Conservation (phyloP, 2,797 vertebrate genomes). For the Staurois parvus region DNA sequence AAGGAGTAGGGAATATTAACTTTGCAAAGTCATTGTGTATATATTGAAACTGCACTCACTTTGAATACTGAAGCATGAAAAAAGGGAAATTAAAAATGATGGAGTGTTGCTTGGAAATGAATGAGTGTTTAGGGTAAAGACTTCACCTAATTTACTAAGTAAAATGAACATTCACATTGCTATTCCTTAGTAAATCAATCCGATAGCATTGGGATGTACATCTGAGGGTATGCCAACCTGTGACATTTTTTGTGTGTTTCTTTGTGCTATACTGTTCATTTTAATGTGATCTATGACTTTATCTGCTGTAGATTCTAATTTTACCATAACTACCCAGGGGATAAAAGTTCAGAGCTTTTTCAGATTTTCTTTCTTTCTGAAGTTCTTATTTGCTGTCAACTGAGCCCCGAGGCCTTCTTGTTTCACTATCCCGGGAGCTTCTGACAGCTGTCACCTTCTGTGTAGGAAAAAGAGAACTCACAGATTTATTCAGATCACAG, state of each 20-base stretch:
- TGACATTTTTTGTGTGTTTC: not conserved
- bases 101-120: too few species aligned
- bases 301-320: conserved; percentile 42
- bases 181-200: too few species aligned
- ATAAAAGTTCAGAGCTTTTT: conserved; percentile 52
- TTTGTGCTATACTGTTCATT: conserved; percentile 4
- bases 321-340: conserved; percentile 31
- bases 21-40: too few species aligned
- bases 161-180: too few species aligned
- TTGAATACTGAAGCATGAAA: too few species aligned
- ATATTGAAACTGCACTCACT: too few species aligned
- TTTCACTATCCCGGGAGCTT: conserved; percentile 56
- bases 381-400: conserved; percentile 55
- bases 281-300: conserved; percentile 54
- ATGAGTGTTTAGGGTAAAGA: too few species aligned
- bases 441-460: conserved; percentile 61
- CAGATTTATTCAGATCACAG: conserved; percentile 61
- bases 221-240: not conserved
- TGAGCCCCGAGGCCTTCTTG: conserved; percentile 55
- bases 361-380: conserved; percentile 48
- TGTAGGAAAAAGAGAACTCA: conserved; percentile 42
- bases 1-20: too few species aligned
- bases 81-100: too few species aligned
- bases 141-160: too few species aligned
- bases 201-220: too few species aligned